Evolutionary conservation across 2,113 vertebrate species (phyloP).

Genomic region (Pelobates fuscus): DNA sequence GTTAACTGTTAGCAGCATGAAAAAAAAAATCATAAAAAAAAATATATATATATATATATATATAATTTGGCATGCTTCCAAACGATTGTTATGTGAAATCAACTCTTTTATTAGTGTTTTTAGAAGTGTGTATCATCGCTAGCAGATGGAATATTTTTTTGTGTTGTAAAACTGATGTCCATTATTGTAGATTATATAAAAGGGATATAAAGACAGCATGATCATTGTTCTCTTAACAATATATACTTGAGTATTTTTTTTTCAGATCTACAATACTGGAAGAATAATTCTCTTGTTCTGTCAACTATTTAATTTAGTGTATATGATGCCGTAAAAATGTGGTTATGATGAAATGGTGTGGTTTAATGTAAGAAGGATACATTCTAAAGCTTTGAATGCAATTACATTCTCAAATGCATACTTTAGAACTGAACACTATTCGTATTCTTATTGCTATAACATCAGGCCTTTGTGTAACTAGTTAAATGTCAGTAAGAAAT

Average conservation of each 20-base stretch:
- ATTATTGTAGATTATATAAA: not conserved
- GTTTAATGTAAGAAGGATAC: not conserved
- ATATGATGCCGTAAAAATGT: too few species aligned
- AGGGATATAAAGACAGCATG: not conserved
- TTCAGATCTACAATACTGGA: too few species aligned
- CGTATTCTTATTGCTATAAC: too few species aligned
- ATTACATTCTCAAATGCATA: too few species aligned
- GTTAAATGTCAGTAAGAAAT: too few species aligned
- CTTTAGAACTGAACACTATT: too few species aligned
- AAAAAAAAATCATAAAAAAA: slow-evolving; percentile 13
- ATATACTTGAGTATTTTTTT: not conserved
- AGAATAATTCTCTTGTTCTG: too few species aligned
- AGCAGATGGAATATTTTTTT: slow-evolving; percentile 8
- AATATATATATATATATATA: not conserved
- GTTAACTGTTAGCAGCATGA: slow-evolving; percentile 51
- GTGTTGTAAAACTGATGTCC: slow-evolving; percentile 1
- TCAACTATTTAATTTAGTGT: too few species aligned
- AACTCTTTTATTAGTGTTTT: slow-evolving; percentile 5
- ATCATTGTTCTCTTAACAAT: not conserved
- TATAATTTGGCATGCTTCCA: slow-evolving; percentile 41
- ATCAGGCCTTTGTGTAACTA: too few species aligned
- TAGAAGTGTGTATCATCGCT: slow-evolving; percentile 2
- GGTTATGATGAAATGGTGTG: too few species aligned
- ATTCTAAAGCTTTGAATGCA: too few species aligned
- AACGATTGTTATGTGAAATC: slow-evolving; percentile 7